Base-by-base conservation (phyloP, 2,113 vertebrate species). In the Bettongia penicillata region DNA sequence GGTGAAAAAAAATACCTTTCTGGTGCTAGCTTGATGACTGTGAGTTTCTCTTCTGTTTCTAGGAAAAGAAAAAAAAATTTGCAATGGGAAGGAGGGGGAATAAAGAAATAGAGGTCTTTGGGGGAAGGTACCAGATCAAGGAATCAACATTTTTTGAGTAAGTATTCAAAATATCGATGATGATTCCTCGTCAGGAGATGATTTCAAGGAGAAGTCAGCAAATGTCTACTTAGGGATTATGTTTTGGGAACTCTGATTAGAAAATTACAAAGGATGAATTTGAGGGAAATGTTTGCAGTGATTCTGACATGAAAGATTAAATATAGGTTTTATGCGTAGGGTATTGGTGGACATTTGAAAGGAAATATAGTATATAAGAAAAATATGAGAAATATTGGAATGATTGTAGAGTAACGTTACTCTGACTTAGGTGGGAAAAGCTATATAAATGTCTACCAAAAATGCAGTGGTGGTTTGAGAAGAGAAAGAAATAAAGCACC, bases 221-320 rank as follows among this genome's bases (percentile, higher is more conserved):
- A 94, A 92, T 95, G 90, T 96, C 97, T 97, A 96, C 90, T 61
- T 91, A 89, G 68, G 84, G 93, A 94, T 96, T 94, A 93, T 31
- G 23, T 19, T 90, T 25, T 12, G 53, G 96, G 77, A 94, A 93
- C 93, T 96, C 90, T 96, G 96, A 97, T 97, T 97, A 97, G 96
- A 91, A 98, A 96, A 98, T 98, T 97, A 97, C 89, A 43, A 31
- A 55, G 93, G 47, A 93, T 95, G 93, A 94, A 37, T 51, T 77
- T 96, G 92, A 95, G 93, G 97, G 96, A 96, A 93, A 93, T 95
- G 93, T 95, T 97, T 94, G 91, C 97, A 96, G 93, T 91, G 95
- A 97, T 94, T 97, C 90, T 91, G 19, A 90, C 94, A 91, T 77
- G 90, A 94, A 91, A 94, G 91, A 96, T 96, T 96, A 97, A 97